These are phyloP conservation scores for Drosophila neoperkinsi DNA, from an alignment of 2,888 invertebrate species.

Conservation along the genomic window DNA sequence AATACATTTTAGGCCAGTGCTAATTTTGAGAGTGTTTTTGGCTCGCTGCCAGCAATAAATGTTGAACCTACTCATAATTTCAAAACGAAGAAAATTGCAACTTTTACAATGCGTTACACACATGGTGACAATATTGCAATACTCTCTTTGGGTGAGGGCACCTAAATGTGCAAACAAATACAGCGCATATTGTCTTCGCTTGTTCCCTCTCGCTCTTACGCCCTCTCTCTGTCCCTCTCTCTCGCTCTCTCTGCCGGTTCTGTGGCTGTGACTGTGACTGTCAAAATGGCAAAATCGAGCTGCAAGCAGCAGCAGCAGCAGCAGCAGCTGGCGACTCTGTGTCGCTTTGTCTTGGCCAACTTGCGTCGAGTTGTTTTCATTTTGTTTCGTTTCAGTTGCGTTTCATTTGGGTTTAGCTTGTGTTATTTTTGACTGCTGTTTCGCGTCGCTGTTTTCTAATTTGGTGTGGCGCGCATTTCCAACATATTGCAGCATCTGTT, in stretches of 20 bases:
- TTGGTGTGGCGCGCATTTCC: slow-evolving; percentile 48
- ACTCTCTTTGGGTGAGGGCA: background rate
- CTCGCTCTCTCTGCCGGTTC: background rate
- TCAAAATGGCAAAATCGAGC: slow-evolving; percentile 58
- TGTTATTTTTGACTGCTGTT: slow-evolving; percentile 25
- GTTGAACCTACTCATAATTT: background rate
- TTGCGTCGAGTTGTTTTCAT: slow-evolving; percentile 32
- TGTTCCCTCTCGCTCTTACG: background rate
- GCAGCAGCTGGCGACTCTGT: slow-evolving; percentile 6
- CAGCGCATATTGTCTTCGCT: slow-evolving; percentile 62
- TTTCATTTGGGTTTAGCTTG: slow-evolving; percentile 8
- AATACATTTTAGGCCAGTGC: background rate
- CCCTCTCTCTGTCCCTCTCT: too few relatives aligned
- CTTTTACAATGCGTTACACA: background rate
- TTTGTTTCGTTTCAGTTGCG: slow-evolving; percentile 14
- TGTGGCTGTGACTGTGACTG: slow-evolving; percentile 33
- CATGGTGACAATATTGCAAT: background rate
- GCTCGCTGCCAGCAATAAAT: background rate
- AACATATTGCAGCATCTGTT: slow-evolving; percentile 78
- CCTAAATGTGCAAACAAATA: slow-evolving; percentile 46
- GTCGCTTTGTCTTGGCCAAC: slow-evolving; percentile 45
- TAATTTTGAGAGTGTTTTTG: background rate
- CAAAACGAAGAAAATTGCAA: background rate
- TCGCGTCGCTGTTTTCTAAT: slow-evolving; percentile 51
- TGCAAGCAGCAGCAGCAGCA: slow-evolving; percentile 26